Conservation (phyloP, 2,113 vertebrate species). For the Chloebia gouldiae region DNA sequence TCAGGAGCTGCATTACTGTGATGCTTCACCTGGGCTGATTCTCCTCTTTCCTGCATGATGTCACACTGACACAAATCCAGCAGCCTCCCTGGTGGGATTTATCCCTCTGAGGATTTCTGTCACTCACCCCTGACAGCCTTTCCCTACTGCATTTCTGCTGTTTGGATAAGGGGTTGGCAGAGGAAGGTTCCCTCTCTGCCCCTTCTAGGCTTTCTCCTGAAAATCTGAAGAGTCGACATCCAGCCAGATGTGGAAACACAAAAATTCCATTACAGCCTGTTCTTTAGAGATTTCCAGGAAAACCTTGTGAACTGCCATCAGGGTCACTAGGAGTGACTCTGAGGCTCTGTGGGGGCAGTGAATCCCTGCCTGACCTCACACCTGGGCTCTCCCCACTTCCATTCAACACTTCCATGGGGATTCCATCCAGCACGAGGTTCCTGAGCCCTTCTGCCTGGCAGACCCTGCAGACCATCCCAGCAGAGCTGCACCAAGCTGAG, state of each 20-base stretch:
- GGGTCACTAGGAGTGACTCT: not conserved
- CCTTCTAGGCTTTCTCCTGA: not conserved
- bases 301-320: not conserved
- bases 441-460: not conserved
- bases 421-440: accelerated
- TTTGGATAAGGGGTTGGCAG: not conserved
- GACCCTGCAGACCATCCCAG: not conserved
- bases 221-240: not conserved
- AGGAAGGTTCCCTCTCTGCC: not conserved
- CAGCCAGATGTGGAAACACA: not conserved
- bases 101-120: not conserved
- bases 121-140: not conserved
- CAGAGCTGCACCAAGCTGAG: not conserved
- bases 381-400: not conserved
- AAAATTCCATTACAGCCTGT: not conserved
- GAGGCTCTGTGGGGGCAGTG: not conserved
- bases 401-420: not conserved
- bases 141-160: not conserved
- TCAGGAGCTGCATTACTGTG: not conserved
- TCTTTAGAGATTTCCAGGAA: not conserved
- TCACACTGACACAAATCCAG: not conserved
- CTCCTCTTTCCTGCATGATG: not conserved
- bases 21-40: not conserved
- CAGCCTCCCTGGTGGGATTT: not conserved
- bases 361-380: not conserved